These are phyloP conservation scores for Coregonus sp. DNA, from an alignment of 2,797 vertebrate genomes.

Conservation along the genomic window DNA sequence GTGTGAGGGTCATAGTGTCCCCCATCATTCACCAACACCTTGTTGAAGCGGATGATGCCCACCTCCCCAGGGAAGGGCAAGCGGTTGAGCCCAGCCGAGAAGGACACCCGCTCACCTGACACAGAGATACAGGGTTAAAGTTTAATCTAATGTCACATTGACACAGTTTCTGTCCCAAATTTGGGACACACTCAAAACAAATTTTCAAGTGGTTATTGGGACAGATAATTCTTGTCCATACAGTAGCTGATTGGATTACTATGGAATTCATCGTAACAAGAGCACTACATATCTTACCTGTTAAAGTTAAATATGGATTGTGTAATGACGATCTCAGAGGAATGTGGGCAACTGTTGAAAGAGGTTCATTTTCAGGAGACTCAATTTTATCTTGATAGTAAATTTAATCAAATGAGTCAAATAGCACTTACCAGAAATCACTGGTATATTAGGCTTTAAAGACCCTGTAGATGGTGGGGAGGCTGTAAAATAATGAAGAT, in stretches of 20 bases:
- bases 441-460: conserved; percentile 27
- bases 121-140: conserved; percentile 6
- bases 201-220: not conserved
- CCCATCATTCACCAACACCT: conserved; percentile 92
- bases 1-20: conserved; percentile 86
- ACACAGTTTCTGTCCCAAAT: too few relatives aligned
- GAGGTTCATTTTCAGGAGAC: not conserved
- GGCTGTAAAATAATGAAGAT: conserved; percentile 52
- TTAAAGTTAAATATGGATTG: conserved; percentile 21
- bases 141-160: not conserved
- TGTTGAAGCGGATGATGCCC: conserved; percentile 87
- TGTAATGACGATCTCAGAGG: conserved; percentile 22
- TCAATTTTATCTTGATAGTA: not conserved
- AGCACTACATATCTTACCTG: conserved; percentile 46
- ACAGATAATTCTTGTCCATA: not conserved
- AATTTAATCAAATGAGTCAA: not conserved
- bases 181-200: too few relatives aligned
- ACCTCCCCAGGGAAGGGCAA: conserved; percentile 74
- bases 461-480: conserved; percentile 47
- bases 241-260: not conserved
- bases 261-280: not conserved
- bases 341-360: conserved; percentile 39
- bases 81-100: conserved; percentile 88
- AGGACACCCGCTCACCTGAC: conserved; percentile 77
- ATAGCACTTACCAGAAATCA: conserved; percentile 58